Evolutionary conservation across 2,888 invertebrate genomes (phyloP).

Genomic region (Pterostichus niger): DNA sequence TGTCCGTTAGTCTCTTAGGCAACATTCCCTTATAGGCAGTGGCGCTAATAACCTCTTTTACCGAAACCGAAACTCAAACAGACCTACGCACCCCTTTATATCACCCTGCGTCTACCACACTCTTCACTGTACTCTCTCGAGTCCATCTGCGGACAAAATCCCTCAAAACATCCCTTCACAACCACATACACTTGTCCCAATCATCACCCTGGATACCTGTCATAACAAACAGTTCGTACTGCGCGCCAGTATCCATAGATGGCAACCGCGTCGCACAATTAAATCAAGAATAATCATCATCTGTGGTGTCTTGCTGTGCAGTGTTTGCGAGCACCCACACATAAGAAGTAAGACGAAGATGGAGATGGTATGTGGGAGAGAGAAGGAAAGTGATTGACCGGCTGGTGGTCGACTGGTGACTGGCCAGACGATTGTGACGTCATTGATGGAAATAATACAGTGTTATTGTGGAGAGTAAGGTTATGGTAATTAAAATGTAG

Average conservation of each 20-base stretch:
- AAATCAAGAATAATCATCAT: conserved; percentile 49
- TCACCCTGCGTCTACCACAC: conserved; percentile 35
- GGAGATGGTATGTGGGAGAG: conserved; percentile 3
- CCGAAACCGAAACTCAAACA: conserved; percentile 38
- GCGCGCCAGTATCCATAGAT: not conserved
- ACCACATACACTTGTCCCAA: not conserved
- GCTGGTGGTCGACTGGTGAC: conserved; percentile 10
- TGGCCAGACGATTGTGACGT: conserved; percentile 33
- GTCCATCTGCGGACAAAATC: conserved; percentile 43
- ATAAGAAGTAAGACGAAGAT: not conserved
- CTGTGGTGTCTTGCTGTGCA: conserved; percentile 20
- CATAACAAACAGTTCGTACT: not conserved
- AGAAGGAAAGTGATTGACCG: conserved; percentile 38
- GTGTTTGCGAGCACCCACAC: conserved; percentile 34
- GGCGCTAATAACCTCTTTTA: conserved; percentile 51
- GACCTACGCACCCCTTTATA: conserved; percentile 56
- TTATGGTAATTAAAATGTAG: conserved; percentile 37
- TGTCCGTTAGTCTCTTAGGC: conserved; percentile 17
- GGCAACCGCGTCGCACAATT: conserved; percentile 22
- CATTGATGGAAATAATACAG: conserved; percentile 19
- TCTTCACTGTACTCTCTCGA: not conserved
- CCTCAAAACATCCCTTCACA: not conserved
- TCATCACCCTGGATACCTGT: not conserved
- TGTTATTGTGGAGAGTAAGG: conserved; percentile 9
- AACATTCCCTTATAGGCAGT: conserved; percentile 47